Conservation (phyloP, 92 coral and sea anemone species). For the Zoanthus sansibaricus region DNA sequence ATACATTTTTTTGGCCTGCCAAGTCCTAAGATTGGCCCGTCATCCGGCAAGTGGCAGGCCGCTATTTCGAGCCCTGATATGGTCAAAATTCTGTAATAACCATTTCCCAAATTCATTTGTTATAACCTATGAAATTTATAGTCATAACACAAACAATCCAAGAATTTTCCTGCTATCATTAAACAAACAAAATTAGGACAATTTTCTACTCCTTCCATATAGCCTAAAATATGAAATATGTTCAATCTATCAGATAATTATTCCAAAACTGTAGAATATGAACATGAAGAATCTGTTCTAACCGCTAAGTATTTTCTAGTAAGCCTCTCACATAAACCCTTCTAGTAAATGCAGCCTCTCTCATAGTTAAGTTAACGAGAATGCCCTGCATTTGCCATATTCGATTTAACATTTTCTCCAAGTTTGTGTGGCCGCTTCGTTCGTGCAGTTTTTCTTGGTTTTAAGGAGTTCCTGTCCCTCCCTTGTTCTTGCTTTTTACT, state of each 20-base stretch:
- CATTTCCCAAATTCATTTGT: slow-evolving; percentile 2
- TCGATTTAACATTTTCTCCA: not conserved
- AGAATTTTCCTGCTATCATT: not conserved
- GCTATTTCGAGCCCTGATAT: too few species aligned
- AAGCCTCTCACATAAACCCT: slow-evolving; percentile 8
- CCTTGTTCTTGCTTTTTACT: not conserved
- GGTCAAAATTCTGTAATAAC: not conserved
- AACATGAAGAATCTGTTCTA: not conserved
- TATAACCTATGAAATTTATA: not conserved
- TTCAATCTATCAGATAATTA: not conserved
- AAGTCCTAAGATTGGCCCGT: too few species aligned
- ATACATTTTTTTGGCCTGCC: too few species aligned
- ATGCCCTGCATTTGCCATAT: slow-evolving; percentile 26
- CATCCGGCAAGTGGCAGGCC: too few species aligned
- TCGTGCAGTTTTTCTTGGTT: not conserved
- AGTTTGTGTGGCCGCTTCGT: slow-evolving; percentile 7
- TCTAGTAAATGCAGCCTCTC: slow-evolving; percentile 1
- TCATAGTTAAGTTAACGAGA: not conserved
- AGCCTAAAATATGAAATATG: not conserved
- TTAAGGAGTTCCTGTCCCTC: not conserved
- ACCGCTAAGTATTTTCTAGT: slow-evolving; percentile 33
- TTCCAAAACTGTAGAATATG: not conserved
- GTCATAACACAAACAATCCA: not conserved
- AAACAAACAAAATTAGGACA: not conserved
- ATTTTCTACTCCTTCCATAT: not conserved